Base-by-base conservation (phyloP, 1,140 invertebrate genomes). In the Zaprionus taronus region DNA sequence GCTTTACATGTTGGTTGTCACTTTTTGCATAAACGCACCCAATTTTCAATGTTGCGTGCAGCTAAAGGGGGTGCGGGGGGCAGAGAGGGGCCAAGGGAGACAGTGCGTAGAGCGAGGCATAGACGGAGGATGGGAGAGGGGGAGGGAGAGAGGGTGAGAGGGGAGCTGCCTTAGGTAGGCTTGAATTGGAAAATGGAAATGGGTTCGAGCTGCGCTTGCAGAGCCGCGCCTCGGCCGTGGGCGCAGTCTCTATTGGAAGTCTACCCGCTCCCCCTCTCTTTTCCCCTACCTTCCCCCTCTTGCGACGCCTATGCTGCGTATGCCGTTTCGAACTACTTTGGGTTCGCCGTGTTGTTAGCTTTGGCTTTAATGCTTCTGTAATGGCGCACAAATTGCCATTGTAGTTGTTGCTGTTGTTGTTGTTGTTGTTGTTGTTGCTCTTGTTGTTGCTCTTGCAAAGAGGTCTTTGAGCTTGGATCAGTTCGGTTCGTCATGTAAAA, bases 21-120 rank as follows among this genome's bases (percentile, higher is more conserved):
- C 62, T 75, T 84, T 84, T 89, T 87, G 83, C 83, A 87, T 87
- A 87, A 89, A 89, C 83, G 83, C 83, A 87, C 83, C 83, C 83
- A 87, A 87, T 87, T 87, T 87, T 80, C 68, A 77, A 83, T 86
- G 84, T 47, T 61, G 83, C 73, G 76, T 69, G 65, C 57, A 38
- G 61, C 53, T 22, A 34, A 14, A 65, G 62, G 11, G n/a, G 17
- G 53, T n/a, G 26, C 15, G 15, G 2, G 2, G 38, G 1, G 41
- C 7, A 84, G 20, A 55, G 73, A 77, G 75, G 47, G 78, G 31
- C 38, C 70, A 61, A 56, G 55, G 56, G 77, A 80, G 80, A 83
- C 83, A 78, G 67, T 87, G 83, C 83, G 84, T 87, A 83, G 69
- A 63, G 60, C n/a, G n/a, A 26, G 62, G n/a, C 38, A 47, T 38